Conservation (phyloP, 1,140 invertebrate genomes). For the Penaeus vannamei region DNA sequence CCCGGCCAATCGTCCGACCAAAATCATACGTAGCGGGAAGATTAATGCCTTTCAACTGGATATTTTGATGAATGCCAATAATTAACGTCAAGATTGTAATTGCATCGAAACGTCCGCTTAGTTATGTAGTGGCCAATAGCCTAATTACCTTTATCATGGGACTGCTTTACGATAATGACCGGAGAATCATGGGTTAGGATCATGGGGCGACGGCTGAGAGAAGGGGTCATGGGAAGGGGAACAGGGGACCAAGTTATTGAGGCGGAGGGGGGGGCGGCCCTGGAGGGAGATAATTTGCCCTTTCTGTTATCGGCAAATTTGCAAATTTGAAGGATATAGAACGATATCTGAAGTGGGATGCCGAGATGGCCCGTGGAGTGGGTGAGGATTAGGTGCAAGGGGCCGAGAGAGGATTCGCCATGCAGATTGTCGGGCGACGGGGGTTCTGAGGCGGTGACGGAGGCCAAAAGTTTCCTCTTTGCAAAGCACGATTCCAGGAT, state of each 20-base stretch:
- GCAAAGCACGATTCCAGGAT: too few relatives aligned
- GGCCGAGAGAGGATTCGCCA: not conserved
- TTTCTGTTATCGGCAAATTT: too few relatives aligned
- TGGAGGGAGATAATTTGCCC: not conserved
- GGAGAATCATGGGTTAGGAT: not conserved
- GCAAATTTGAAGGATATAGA: too few relatives aligned
- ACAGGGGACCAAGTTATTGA: not conserved
- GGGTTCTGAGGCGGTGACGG: not conserved
- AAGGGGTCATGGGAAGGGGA: conserved; percentile 3
- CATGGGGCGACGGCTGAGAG: not conserved
- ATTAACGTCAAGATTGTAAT: conserved; percentile 61
- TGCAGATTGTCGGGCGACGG: too few relatives aligned
- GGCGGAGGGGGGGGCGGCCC: not conserved
- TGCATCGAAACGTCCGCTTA: conserved; percentile 51
- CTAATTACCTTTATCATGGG: conserved; percentile 51
- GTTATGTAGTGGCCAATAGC: conserved; percentile 53
- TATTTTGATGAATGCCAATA: conserved; percentile 58
- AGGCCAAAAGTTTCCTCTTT: not conserved
- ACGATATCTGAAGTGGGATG: not conserved
- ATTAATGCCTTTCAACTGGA: conserved; percentile 59
- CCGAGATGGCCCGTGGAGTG: too few relatives aligned
- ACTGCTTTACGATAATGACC: conserved; percentile 27
- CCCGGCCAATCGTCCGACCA: conserved; percentile 40
- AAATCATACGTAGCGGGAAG: conserved; percentile 60
- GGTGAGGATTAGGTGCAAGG: not conserved